These are phyloP conservation scores for Chionomys nivalis DNA, from an alignment of 2,113 vertebrate species.

Conservation along the genomic window DNA sequence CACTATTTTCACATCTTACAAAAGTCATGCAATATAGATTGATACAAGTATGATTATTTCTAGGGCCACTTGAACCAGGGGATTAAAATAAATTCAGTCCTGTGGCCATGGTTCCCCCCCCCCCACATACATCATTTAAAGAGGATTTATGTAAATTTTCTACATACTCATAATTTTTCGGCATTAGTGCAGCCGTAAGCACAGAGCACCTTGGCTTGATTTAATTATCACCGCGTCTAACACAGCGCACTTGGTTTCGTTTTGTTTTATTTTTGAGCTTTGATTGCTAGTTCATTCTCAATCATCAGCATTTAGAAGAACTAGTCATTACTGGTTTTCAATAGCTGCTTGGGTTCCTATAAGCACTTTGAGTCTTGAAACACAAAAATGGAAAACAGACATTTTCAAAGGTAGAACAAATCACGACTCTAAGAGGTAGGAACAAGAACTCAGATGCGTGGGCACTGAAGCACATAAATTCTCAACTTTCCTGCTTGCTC, in stretches of 20 bases:
- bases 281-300: conserved; percentile 81
- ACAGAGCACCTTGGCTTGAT: conserved; percentile 75
- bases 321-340: conserved; percentile 79
- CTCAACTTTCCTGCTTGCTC: conserved; percentile 80
- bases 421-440: background rate
- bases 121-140: conserved; percentile 78
- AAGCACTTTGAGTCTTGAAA: conserved; percentile 72
- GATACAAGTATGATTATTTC: conserved; percentile 91
- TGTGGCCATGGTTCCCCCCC: conserved; percentile 77
- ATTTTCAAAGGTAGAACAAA: conserved; percentile 75
- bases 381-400: conserved; percentile 72
- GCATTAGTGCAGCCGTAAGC: conserved; percentile 74
- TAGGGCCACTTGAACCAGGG: conserved; percentile 86
- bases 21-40: conserved; percentile 92
- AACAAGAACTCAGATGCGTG: conserved; percentile 43
- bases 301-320: conserved; percentile 80
- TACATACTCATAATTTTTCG: conserved; percentile 75
- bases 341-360: conserved; percentile 71
- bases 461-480: conserved; percentile 64
- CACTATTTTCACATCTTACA: conserved; percentile 91
- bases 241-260: conserved; percentile 75
- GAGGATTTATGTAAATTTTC: conserved; percentile 83
- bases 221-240: conserved; percentile 81
- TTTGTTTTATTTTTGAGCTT: conserved; percentile 79
- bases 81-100: conserved; percentile 87